Percentiles rank a stretch among this genome's conserved stretches.
phyloP scores from a whole-genome alignment of 1,140 invertebrate species.

The Oscheius sp. region DNA sequence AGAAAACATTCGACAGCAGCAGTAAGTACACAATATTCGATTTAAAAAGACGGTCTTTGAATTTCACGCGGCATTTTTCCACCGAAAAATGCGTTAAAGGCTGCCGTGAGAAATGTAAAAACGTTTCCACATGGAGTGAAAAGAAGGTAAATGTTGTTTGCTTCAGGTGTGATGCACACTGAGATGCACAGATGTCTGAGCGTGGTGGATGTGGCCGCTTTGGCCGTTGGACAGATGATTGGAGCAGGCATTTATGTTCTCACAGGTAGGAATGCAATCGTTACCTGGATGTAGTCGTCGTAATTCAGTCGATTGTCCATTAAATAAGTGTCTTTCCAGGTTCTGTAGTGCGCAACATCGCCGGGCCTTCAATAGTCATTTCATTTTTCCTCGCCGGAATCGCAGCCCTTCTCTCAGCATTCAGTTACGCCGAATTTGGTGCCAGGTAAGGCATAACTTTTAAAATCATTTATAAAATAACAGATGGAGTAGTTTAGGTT shows the following conservation, averaged over 20 bases:
- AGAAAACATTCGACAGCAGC: too few relatives aligned
- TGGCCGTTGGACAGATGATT: conserved; percentile 66
- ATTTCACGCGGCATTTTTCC: too few relatives aligned
- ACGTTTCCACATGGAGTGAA: not conserved
- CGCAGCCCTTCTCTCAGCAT: conserved; percentile 74
- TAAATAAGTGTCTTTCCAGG: conserved; percentile 63
- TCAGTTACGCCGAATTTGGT: conserved; percentile 89
- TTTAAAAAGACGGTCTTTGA: too few relatives aligned
- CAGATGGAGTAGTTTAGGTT: conserved; percentile 65
- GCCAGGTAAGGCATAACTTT: conserved; percentile 62
- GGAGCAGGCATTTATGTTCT: conserved; percentile 46
- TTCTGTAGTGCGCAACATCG: conserved; percentile 77
- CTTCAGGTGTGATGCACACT: not conserved
- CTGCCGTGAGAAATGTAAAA: too few relatives aligned
- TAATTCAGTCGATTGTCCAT: not conserved
- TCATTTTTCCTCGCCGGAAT: conserved; percentile 82
- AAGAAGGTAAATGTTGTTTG: too few relatives aligned
- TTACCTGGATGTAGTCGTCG: not conserved
- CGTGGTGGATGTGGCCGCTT: conserved; percentile 80
- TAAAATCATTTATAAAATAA: not conserved
- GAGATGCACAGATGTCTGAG: conserved; percentile 77
- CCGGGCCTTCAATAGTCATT: conserved; percentile 81
- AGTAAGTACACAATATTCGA: too few relatives aligned
- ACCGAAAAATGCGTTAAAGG: too few relatives aligned
- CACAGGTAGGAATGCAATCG: conserved; percentile 41